Conservation (phyloP, 2,113 vertebrate species). For the Rousettus leschenaultii region DNA sequence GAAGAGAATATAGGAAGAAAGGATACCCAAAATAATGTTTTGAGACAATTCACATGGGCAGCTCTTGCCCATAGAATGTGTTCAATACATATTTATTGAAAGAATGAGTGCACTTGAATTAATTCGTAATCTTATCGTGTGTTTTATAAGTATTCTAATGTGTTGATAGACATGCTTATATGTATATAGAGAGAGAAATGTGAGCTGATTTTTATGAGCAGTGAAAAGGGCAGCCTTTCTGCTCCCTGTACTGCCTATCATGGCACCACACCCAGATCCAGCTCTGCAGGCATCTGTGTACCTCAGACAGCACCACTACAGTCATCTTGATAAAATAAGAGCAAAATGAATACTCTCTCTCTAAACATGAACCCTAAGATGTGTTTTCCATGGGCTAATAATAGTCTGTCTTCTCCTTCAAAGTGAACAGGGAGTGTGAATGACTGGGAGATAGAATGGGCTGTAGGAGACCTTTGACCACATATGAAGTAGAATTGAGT, state of each 20-base stretch:
- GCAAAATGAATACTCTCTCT: not conserved
- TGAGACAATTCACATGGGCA: not conserved
- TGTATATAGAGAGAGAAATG: not conserved
- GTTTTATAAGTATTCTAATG: not conserved
- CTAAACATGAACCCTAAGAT: not conserved
- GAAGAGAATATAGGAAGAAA: not conserved
- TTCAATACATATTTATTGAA: not conserved
- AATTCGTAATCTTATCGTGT: not conserved
- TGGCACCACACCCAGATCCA: too few species aligned
- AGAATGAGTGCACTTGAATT: not conserved
- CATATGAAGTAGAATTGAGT: not conserved
- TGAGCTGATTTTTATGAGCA: not conserved
- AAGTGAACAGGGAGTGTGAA: not conserved
- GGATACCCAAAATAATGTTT: not conserved
- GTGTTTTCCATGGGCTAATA: not conserved
- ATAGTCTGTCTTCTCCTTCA: not conserved
- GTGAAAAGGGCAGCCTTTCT: not conserved
- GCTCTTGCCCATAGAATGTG: not conserved
- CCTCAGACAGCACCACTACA: not conserved
- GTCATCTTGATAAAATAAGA: not conserved
- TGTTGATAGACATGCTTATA: not conserved
- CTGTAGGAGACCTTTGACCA: not conserved
- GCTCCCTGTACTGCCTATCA: not conserved
- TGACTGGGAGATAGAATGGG: not conserved
- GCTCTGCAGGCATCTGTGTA: not conserved